Conservation (phyloP, 64 coral and sea anemone species). For the Hydrozoanthus tunicans region DNA sequence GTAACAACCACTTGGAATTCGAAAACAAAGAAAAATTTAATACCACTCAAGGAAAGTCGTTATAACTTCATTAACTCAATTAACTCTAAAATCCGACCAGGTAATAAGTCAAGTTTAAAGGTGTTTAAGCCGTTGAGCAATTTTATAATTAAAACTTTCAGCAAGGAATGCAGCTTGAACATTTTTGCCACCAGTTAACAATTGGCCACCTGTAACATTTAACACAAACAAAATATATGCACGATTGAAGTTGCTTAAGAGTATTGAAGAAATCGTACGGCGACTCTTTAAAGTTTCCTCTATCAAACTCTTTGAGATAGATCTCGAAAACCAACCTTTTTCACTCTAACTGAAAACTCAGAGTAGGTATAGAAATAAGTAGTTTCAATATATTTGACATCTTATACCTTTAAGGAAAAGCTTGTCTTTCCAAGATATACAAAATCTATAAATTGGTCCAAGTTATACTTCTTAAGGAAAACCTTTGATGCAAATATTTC, state of each 20-base stretch:
- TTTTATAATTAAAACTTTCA: background rate
- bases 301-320: background rate
- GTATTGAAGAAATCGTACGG: background rate
- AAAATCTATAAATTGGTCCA: too few relatives aligned
- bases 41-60: background rate
- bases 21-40: background rate
- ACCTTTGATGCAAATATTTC: too few relatives aligned
- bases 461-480: too few relatives aligned
- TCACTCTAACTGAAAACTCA: too few relatives aligned
- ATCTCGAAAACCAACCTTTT: background rate
- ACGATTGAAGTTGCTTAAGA: background rate
- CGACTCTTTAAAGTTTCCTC: background rate
- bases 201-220: background rate
- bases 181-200: background rate
- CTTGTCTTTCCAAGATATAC: too few relatives aligned
- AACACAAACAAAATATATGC: background rate
- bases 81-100: background rate
- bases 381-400: too few relatives aligned
- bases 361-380: too few relatives aligned
- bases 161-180: background rate
- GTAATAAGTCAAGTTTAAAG: too few relatives aligned
- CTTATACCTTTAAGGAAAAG: too few relatives aligned
- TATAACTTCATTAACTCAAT: background rate
- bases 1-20: background rate
- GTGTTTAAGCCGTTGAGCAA: background rate